Conservation (phyloP, 2,113 vertebrate genomes). For the Pampusana beccarii region DNA sequence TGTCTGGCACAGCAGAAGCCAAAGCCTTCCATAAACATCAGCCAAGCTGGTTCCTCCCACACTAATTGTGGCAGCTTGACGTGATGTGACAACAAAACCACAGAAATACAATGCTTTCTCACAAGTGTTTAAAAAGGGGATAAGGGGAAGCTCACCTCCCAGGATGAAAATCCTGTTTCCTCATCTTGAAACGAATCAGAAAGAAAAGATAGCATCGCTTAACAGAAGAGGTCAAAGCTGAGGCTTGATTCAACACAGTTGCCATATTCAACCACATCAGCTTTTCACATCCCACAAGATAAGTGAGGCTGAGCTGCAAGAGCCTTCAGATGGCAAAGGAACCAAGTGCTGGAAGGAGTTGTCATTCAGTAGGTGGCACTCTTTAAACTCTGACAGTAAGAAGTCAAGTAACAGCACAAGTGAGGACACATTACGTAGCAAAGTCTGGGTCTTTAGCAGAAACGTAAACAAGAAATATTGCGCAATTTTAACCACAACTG, state of each 20-base stretch:
- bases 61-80: background rate
- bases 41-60: constrained; percentile 13
- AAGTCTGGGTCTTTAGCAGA: background rate
- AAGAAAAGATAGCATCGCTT: background rate
- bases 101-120: background rate
- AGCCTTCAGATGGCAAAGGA: background rate
- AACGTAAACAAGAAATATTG: background rate
- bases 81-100: background rate
- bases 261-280: background rate
- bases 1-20: background rate
- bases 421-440: background rate
- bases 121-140: background rate
- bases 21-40: background rate
- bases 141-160: background rate
- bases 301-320: background rate
- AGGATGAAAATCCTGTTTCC: background rate
- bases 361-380: constrained; percentile 51
- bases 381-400: background rate
- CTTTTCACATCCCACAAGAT: background rate
- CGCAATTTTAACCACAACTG: background rate
- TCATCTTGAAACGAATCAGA: background rate
- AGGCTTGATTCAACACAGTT: background rate
- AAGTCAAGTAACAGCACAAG: background rate
- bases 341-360: background rate
- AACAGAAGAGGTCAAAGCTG: background rate